A percentile compares a stretch with the other conserved stretches of the same genome.
These are phyloP conservation scores for Rutpela maculata DNA, from an alignment of 2,888 invertebrate species.

Conservation along the genomic window DNA sequence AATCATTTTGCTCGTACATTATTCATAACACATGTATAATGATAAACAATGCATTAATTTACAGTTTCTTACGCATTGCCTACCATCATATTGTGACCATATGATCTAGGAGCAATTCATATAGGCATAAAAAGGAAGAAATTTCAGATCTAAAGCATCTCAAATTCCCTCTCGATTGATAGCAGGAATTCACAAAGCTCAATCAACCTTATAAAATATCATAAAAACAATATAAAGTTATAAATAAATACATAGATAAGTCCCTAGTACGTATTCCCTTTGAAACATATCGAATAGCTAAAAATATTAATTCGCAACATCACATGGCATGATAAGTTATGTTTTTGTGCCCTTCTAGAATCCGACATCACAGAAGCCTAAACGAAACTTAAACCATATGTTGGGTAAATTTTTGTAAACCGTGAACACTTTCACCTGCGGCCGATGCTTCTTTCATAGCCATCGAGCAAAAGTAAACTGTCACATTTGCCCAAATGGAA, in stretches of 20 bases:
- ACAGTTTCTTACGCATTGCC: constrained; percentile 17
- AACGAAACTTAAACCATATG: background rate
- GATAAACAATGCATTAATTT: constrained; percentile 21
- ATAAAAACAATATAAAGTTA: constrained; percentile 17
- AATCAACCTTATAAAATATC: constrained; percentile 29
- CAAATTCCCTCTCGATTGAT: constrained; percentile 20
- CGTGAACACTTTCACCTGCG: background rate
- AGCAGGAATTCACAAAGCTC: constrained; percentile 58
- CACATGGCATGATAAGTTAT: background rate
- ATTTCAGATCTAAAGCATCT: constrained; percentile 24
- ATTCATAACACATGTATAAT: constrained; percentile 48
- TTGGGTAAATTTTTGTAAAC: background rate
- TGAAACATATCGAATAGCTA: background rate
- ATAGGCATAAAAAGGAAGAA: constrained; percentile 48
- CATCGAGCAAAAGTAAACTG: background rate
- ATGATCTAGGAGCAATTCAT: constrained; percentile 50
- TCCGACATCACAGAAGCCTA: background rate
- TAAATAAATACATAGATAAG: background rate
- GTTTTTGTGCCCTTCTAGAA: background rate
- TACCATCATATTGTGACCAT: constrained; percentile 35
- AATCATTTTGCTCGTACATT: constrained; percentile 54
- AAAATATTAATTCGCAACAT: background rate
- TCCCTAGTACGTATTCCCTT: background rate
- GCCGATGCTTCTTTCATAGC: background rate
- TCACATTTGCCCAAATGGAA: background rate